phyloP scores from a whole-genome alignment of 2,888 invertebrate species.

The Pocota personata region DNA sequence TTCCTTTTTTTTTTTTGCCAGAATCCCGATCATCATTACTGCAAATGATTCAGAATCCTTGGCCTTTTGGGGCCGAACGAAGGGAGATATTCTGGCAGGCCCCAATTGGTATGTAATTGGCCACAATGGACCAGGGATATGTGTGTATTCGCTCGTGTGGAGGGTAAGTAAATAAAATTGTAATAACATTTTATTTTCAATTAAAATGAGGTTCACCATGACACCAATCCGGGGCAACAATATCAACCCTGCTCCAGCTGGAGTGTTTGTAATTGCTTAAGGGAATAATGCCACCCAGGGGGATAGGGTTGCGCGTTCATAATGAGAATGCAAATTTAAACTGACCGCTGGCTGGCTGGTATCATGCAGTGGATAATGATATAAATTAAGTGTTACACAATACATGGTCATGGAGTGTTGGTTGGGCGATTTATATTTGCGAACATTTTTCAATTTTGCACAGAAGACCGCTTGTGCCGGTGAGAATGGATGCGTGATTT shows the following conservation, averaged over 20 bases:
- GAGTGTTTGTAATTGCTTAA: slow-evolving; percentile 62
- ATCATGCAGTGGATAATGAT: slow-evolving; percentile 64
- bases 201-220: slow-evolving; percentile 70
- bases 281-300: slow-evolving; percentile 44
- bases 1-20: background rate
- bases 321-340: slow-evolving; percentile 63
- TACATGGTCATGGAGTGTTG: slow-evolving; percentile 30
- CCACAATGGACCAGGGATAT: slow-evolving; percentile 46
- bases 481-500: slow-evolving; percentile 26
- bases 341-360: slow-evolving; percentile 61
- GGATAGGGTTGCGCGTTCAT: slow-evolving; percentile 8
- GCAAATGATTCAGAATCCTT: slow-evolving; percentile 47
- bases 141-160: background rate
- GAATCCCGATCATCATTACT: slow-evolving; percentile 42
- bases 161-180: slow-evolving; percentile 70
- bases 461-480: background rate
- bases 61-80: slow-evolving; percentile 20
- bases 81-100: slow-evolving; percentile 32
- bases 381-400: slow-evolving; percentile 64
- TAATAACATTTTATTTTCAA: slow-evolving; percentile 74
- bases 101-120: slow-evolving; percentile 68
- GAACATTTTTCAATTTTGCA: slow-evolving; percentile 10
- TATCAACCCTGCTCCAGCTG: slow-evolving; percentile 21
- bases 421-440: slow-evolving; percentile 25
- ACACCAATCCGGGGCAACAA: slow-evolving; percentile 34